These are phyloP conservation scores for Spermophilus dauricus DNA, from an alignment of 2,113 vertebrate genomes.

Conservation along the genomic window DNA sequence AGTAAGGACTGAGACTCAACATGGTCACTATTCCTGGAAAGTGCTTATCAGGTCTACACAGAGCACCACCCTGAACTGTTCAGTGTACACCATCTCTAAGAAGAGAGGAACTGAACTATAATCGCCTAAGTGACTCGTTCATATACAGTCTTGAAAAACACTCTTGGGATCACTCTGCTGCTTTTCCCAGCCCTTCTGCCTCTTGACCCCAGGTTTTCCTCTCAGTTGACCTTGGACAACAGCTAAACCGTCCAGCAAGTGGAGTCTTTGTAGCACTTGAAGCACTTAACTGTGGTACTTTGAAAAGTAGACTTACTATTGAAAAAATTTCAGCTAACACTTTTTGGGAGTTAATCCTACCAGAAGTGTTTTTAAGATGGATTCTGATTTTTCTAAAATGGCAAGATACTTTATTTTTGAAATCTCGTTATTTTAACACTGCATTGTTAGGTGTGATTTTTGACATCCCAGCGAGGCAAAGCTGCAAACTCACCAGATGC, in stretches of 20 bases:
- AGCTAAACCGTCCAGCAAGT: not conserved
- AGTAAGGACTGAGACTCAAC: not conserved
- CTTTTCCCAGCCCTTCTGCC: not conserved
- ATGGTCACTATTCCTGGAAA: not conserved
- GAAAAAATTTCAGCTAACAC: not conserved
- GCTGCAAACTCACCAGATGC: conserved; percentile 78
- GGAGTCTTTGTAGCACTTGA: not conserved
- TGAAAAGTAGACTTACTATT: not conserved
- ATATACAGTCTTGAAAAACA: too few species aligned
- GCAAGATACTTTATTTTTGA: conserved; percentile 81
- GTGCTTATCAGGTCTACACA: too few species aligned
- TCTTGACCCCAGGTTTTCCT: not conserved
- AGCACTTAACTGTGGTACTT: not conserved
- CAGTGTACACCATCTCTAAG: fast-evolving
- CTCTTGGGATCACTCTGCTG: fast-evolving
- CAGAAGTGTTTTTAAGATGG: conserved; percentile 74
- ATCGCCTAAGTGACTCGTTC: not conserved
- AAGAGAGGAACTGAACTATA: not conserved
- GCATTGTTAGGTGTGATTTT: conserved; percentile 74
- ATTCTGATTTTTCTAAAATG: conserved; percentile 70
- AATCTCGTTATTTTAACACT: conserved; percentile 74
- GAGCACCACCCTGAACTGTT: not conserved
- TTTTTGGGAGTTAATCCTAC: conserved; percentile 1
- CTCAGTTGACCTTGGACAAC: not conserved
- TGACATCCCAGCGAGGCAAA: conserved; percentile 69